Evolutionary conservation across 2,888 invertebrate species (phyloP), one percentile per base, ranked within the genome.

Genomic region (Conistra vaccinii): DNA sequence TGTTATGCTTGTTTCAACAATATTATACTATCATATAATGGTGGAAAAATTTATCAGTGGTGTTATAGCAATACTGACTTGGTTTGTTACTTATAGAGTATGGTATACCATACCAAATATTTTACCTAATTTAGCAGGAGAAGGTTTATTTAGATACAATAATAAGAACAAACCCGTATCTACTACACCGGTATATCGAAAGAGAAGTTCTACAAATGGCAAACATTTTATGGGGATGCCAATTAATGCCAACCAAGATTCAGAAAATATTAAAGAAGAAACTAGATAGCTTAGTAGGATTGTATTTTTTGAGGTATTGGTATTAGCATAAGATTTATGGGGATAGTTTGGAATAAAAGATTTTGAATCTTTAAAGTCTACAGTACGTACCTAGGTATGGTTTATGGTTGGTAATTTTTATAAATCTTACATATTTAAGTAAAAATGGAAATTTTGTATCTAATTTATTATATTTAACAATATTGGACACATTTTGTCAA

Each of bases 11-110:
- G 97, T 99, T 6, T 98, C 98, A 55, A 99, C 99, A 1, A 98
- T 99, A 93, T 92, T 99, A 12, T 99, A 99, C 93, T 99, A 99
- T 94, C 99, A 99, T 93, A 98, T 98, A 68, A 98, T 99, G 98
- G 97, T 99, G 42, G 99, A 99, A 92, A 99, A 99, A 93, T 98
- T 99, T 79, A 93, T 98, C 0, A 99, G 98, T 88, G 98, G 98
- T 35, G 96, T 98, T n/a, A 96, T 98, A 88, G 99, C 99, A 17
- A 97, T 99, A 88, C 91, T 98, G 9, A 98, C 98, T 51, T 99
- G 99, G 99, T 99, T 98, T 96, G 94, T 98, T 39, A 99, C 98
- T 0, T 99, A 99, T 92, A 97, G 98, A 79, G 97, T 98, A 87
- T 98, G 98, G 98, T 98, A 97, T 92, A 97, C 97, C 61, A 95